These are phyloP conservation scores for Ips nitidus DNA, from an alignment of 1,140 invertebrate genomes.

Conservation along the genomic window DNA sequence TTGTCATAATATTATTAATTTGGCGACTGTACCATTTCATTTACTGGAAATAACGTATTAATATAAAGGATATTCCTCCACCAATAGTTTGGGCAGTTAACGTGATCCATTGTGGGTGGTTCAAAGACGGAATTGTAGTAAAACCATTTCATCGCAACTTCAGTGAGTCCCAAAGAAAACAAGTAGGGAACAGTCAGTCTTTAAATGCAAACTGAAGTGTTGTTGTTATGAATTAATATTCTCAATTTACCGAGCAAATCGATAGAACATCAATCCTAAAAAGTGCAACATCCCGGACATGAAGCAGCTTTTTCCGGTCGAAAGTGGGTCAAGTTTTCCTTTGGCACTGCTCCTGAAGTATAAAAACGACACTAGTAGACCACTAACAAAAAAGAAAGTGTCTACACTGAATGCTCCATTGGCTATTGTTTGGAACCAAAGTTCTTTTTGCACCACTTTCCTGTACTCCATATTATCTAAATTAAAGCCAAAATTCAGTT, in stretches of 20 bases:
- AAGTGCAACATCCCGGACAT: conserved; percentile 72
- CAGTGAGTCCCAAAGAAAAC: conserved; percentile 76
- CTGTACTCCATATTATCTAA: conserved; percentile 77
- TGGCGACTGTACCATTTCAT: conserved; percentile 69
- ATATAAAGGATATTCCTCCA: conserved; percentile 84
- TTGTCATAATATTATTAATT: neutral
- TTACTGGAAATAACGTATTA: conserved; percentile 81
- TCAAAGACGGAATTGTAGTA: conserved; percentile 79
- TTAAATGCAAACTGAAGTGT: conserved; percentile 36
- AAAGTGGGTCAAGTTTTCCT: conserved; percentile 72
- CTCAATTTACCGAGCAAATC: conserved; percentile 66
- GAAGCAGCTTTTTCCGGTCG: conserved; percentile 70
- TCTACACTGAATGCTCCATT: conserved; percentile 90
- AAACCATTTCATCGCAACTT: conserved; percentile 81
- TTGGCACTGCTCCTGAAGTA: conserved; percentile 81
- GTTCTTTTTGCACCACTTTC: conserved; percentile 74
- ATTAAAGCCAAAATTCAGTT: conserved; percentile 21
- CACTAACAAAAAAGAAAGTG: conserved; percentile 88
- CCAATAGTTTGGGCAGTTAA: conserved; percentile 82
- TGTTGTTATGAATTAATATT: neutral
- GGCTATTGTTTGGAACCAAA: conserved; percentile 79
- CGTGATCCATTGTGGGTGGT: conserved; percentile 75
- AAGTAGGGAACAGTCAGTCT: conserved; percentile 82
- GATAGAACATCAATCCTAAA: conserved; percentile 74
- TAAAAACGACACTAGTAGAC: conserved; percentile 78